phyloP scores from a whole-genome alignment of 2,113 vertebrate species.

The Alectura lathami region DNA sequence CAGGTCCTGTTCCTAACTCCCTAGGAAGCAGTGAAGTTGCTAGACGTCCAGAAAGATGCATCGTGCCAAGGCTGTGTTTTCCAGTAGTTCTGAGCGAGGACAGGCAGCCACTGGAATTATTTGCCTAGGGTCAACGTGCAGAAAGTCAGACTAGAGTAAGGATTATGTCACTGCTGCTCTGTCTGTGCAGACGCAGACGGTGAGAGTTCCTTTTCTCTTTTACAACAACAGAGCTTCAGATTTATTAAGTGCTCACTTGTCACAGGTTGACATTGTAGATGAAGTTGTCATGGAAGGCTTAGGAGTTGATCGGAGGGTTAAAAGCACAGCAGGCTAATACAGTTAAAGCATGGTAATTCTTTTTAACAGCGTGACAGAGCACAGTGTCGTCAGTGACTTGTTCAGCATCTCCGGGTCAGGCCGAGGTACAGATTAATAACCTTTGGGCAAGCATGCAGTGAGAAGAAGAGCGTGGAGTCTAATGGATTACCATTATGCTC shows the following conservation, averaged over 20 bases:
- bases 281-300: constrained; percentile 13
- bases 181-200: neutral
- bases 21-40: neutral
- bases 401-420: neutral
- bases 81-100: neutral
- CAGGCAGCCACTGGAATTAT: neutral
- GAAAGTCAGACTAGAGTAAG: neutral
- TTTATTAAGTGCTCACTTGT: constrained; percentile 19
- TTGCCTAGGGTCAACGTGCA: neutral
- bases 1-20: neutral
- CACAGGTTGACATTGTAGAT: neutral
- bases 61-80: neutral
- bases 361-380: neutral
- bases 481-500: neutral
- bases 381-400: neutral
- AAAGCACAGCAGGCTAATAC: neutral
- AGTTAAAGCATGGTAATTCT: neutral
- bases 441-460: neutral
- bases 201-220: neutral
- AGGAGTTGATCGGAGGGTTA: neutral
- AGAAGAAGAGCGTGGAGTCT: neutral
- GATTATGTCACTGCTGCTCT: neutral
- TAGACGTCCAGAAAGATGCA: neutral
- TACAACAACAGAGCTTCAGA: neutral
- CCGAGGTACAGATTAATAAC: neutral